phyloP scores from a whole-genome alignment of 2,797 vertebrate genomes.

The Tapirus indicus region DNA sequence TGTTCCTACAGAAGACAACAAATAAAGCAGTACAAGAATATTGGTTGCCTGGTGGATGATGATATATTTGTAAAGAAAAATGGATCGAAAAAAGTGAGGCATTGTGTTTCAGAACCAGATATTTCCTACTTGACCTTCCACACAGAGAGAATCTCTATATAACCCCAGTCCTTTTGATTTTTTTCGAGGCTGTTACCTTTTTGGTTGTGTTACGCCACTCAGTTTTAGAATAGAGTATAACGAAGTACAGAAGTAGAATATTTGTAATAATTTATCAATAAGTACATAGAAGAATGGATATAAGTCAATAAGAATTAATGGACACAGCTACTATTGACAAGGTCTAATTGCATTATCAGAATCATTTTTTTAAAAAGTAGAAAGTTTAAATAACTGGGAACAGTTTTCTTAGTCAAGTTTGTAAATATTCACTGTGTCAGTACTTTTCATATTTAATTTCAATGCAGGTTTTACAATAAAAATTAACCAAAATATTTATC shows the following conservation, averaged over 20 bases:
- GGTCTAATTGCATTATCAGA: slow-evolving; percentile 2
- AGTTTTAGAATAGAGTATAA: not conserved
- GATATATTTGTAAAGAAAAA: not conserved
- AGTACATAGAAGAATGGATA: not conserved
- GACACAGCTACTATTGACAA: not conserved
- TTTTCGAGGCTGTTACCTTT: not conserved
- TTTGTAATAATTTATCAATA: not conserved
- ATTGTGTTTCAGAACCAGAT: not conserved
- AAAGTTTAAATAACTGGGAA: not conserved
- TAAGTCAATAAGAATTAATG: not conserved
- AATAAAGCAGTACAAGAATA: not conserved
- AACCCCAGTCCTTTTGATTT: not conserved
- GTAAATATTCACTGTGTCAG: not conserved
- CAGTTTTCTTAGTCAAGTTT: not conserved
- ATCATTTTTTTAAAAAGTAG: not conserved
- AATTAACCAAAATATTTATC: not conserved
- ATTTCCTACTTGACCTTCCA: not conserved
- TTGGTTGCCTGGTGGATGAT: not conserved
- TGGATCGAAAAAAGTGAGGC: not conserved
- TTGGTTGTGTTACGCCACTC: not conserved
- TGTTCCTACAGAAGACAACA: not conserved
- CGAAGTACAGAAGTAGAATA: not conserved
- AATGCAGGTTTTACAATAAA: slow-evolving; percentile 19
- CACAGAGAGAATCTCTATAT: not conserved
- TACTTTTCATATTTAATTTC: not conserved